Base-by-base conservation (phyloP, 2,113 vertebrate genomes). In the Macquaria ambigua region DNA sequence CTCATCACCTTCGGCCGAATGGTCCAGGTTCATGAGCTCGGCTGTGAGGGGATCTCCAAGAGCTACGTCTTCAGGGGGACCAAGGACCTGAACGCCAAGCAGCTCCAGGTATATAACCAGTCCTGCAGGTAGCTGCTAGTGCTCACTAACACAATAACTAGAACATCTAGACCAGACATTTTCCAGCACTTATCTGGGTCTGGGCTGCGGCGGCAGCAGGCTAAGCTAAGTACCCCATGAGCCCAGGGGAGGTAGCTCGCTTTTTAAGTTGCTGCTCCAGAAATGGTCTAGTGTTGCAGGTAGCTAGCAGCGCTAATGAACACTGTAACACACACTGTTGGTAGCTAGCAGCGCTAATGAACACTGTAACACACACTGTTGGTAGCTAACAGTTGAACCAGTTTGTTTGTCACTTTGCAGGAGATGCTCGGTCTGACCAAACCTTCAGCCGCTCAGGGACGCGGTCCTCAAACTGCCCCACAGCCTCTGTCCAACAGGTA, bases 1-100 rank as follows among this genome's bases (percentile, higher is more conserved):
- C 97, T 99, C 84, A 99, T 99, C 91, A 99, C 98, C 61, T 99
- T 99, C 82, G 98, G 98, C 11, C 97, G 98, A 86, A 99, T 99
- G 98, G 97, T 99, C 0, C 98, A 99, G 92, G 98, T 99, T 69
- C 98, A 99, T 23, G 98, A 99, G 84, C 96, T 99, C 79, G 98
- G 98, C 86, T 99, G 98, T 80, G 98, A 99, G 91, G 97, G 98
- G 11, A 99, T 99, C 95, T 98, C 98, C 80, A 99, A 99, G 94
- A 99, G 98, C 89, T 99, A 99, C 0, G 98, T 99, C 73, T 99
- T 99, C 90, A 96, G 98, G 81, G 98, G 98, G 66, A 99, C 98
- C 55, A 99, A 99, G 89, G 98, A 99, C 87, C 94, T 99, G 0
- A 97, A 93, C 85, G 98, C 97, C 79, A 99, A 99, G 79, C 98